Evolutionary conservation across 1,140 invertebrate species (phyloP).

Genomic region (Listronotus oregonensis): DNA sequence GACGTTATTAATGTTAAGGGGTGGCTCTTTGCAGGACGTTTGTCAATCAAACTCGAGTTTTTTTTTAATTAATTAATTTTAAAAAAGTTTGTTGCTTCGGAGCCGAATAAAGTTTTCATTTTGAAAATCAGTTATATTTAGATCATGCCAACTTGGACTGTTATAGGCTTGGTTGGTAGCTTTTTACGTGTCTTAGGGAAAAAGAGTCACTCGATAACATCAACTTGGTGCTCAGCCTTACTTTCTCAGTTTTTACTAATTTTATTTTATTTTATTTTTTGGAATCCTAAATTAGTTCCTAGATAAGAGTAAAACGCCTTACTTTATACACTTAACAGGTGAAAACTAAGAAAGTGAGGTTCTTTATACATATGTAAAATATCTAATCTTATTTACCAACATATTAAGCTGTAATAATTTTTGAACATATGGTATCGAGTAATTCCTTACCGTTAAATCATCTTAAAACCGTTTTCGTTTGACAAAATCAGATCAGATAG

Average conservation of each 20-base stretch:
- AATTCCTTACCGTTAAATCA: slow-evolving; percentile 16
- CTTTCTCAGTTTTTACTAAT: slow-evolving; percentile 11
- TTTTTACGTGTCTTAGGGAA: slow-evolving; percentile 15
- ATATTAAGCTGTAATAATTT: not conserved
- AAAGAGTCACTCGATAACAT: slow-evolving; percentile 33
- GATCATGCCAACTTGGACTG: slow-evolving; percentile 44
- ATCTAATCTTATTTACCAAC: not conserved
- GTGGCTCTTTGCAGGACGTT: slow-evolving; percentile 13
- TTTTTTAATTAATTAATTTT: slow-evolving; percentile 6
- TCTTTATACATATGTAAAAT: not conserved
- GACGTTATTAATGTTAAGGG: slow-evolving; percentile 6
- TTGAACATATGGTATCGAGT: slow-evolving; percentile 12
- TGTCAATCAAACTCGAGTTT: not conserved
- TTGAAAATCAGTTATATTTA: slow-evolving; percentile 41
- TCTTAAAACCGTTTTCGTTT: not conserved
- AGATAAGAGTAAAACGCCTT: slow-evolving; percentile 5
- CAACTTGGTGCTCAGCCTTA: slow-evolving; percentile 1
- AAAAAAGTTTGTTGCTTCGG: slow-evolving; percentile 30
- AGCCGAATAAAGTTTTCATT: slow-evolving; percentile 24
- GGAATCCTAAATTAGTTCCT: slow-evolving; percentile 4
- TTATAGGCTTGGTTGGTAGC: slow-evolving; percentile 37
- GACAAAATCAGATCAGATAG: too few relatives aligned
- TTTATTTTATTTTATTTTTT: slow-evolving; percentile 3
- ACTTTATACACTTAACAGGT: not conserved
- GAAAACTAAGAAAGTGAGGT: too few relatives aligned